These are phyloP conservation scores for Zenarchopterus dispar DNA, from an alignment of 2,797 vertebrate species.

Conservation along the genomic window DNA sequence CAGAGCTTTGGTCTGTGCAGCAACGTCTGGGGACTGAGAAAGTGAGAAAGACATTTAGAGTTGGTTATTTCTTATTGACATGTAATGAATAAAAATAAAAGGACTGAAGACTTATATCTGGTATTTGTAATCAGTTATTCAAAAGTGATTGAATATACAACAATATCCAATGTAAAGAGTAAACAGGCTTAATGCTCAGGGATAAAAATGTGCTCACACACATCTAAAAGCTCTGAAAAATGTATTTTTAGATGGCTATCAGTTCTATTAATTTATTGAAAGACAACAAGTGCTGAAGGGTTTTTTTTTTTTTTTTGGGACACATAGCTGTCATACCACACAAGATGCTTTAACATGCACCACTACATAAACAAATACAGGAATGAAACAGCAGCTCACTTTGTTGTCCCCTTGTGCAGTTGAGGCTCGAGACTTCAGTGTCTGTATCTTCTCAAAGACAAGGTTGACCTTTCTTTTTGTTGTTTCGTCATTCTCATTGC, in stretches of 20 bases:
- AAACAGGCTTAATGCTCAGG: no score
- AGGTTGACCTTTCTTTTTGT: constrained; percentile 97
- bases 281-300: constrained; percentile 3
- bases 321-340: neutral
- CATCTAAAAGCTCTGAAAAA: no score
- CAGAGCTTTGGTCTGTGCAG: constrained; percentile 87
- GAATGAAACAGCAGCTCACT: constrained; percentile 67
- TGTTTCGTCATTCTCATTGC: constrained; percentile 91
- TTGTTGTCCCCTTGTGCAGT: constrained; percentile 80
- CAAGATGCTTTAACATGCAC: neutral
- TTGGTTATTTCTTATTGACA: constrained; percentile 1
- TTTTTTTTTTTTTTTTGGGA: constrained; percentile 1
- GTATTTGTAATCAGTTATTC: neutral
- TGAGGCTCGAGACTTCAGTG: constrained; percentile 92
- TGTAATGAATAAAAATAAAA: constrained; percentile 1
- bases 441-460: constrained; percentile 99
- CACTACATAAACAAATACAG: constrained; percentile 18
- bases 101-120: neutral
- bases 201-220: no score
- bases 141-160: no score
- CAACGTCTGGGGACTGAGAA: constrained; percentile 80
- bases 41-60: constrained; percentile 21
- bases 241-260: no score
- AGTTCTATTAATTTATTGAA: neutral
- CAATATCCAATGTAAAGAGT: no score